A percentile compares a stretch with the other conserved stretches of the same genome.
These are phyloP conservation scores for Eurypyga helias DNA, from an alignment of 2,113 vertebrate species.

Conservation along the genomic window DNA sequence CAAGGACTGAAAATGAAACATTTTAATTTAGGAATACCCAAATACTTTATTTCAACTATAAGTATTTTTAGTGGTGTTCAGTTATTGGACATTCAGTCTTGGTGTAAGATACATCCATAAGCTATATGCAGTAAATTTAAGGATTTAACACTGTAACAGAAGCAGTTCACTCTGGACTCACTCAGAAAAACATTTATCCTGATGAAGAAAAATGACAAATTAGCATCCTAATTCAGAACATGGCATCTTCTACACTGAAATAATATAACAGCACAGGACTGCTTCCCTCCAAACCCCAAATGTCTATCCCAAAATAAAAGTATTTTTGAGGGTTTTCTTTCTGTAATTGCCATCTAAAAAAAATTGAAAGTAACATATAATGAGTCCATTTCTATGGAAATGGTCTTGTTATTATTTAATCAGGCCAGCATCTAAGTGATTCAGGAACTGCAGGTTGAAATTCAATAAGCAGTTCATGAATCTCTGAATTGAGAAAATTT, in stretches of 20 bases:
- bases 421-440: constrained; percentile 66
- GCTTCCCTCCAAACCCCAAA: not conserved
- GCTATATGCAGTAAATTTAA: not conserved
- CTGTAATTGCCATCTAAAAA: constrained; percentile 30
- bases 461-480: constrained; percentile 62
- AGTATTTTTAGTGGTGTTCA: not conserved
- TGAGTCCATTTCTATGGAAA: constrained; percentile 74
- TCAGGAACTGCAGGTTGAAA: constrained; percentile 71
- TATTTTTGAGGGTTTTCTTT: not conserved
- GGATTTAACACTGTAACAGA: not conserved
- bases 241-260: not conserved
- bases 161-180: not conserved
- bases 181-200: not conserved
- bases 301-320: not conserved
- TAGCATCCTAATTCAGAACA: not conserved
- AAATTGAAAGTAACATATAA: constrained; percentile 33
- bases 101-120: not conserved
- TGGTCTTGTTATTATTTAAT: constrained; percentile 73
- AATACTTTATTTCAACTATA: not conserved
- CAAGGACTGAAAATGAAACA: not conserved
- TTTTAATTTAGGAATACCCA: not conserved
- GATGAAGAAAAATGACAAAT: not conserved
- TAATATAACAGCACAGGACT: not conserved
- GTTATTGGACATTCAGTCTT: not conserved
- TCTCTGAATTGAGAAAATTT: constrained; percentile 46